These are phyloP conservation scores for Syncerus caffer DNA, from an alignment of 2,797 vertebrate genomes.

Conservation along the genomic window DNA sequence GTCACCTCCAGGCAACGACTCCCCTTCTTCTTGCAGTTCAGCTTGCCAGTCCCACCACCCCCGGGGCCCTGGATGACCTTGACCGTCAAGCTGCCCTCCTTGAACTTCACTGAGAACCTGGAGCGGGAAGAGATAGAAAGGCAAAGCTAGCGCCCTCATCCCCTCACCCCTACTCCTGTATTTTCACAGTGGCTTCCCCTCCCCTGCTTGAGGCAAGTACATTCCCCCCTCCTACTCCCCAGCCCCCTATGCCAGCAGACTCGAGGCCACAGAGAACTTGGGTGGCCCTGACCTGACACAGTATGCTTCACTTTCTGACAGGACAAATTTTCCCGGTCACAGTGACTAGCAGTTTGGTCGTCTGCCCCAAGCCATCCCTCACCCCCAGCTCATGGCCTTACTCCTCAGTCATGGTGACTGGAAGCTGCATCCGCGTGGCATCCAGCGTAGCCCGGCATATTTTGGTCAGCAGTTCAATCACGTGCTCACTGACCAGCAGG, in stretches of 20 bases:
- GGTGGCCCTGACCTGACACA: background rate
- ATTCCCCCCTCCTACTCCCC: background rate
- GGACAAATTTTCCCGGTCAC: background rate
- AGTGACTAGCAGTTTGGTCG: constrained; percentile 1
- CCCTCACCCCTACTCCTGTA: background rate
- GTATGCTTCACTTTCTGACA: background rate
- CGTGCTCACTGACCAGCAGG: constrained; percentile 81
- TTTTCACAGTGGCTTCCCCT: background rate
- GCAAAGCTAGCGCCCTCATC: background rate
- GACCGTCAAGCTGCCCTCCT: constrained; percentile 72
- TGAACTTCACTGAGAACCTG: constrained; percentile 82
- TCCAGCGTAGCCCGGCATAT: constrained; percentile 79
- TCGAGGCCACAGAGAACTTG: background rate
- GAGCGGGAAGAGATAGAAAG: background rate
- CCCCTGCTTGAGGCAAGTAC: background rate
- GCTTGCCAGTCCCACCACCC: background rate
- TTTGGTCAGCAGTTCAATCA: constrained; percentile 82
- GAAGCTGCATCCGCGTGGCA: constrained; percentile 60
- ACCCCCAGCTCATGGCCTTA: constrained; percentile 63
- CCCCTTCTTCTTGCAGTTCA: constrained; percentile 81
- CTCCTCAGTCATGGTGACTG: constrained; percentile 81
- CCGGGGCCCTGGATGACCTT: constrained; percentile 75
- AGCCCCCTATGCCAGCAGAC: background rate
- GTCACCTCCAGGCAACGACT: constrained; percentile 79
- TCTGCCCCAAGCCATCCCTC: background rate